These are phyloP conservation scores for Formica exsecta DNA, from an alignment of 1,140 invertebrate genomes.

Conservation along the genomic window DNA sequence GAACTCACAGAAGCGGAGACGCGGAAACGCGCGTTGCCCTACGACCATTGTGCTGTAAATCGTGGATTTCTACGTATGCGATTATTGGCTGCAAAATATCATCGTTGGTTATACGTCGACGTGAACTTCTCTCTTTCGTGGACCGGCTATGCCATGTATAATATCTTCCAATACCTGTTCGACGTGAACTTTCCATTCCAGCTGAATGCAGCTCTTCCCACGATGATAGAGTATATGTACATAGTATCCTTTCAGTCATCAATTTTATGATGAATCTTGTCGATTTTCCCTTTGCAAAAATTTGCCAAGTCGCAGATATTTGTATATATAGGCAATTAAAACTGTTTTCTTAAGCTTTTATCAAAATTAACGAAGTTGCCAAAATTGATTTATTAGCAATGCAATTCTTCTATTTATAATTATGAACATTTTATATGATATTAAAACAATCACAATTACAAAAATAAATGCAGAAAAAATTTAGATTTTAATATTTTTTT, in stretches of 20 bases:
- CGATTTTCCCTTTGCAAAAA: not conserved
- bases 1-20: constrained; percentile 36
- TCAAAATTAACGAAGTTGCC: not conserved
- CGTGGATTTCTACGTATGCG: constrained; percentile 49
- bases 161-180: constrained; percentile 56
- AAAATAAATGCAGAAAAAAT: not conserved
- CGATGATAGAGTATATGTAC: constrained; percentile 21
- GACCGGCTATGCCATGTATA: constrained; percentile 20
- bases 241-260: constrained; percentile 12
- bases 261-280: constrained; percentile 29
- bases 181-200: constrained; percentile 49
- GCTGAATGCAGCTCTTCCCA: constrained; percentile 43
- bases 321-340: not conserved
- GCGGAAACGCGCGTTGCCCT: constrained; percentile 42
- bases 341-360: not conserved
- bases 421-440: not conserved
- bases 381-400: not conserved
- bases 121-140: constrained; percentile 41
- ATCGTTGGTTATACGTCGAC: constrained; percentile 57
- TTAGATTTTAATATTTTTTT: not conserved
- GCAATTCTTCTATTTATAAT: not conserved
- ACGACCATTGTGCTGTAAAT: constrained; percentile 62
- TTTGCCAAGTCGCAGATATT: not conserved
- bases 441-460: not conserved
- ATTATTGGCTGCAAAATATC: constrained; percentile 58